Evolutionary conservation across 2,113 vertebrate genomes (phyloP).

Genomic region (Neolamprologus brichardi): DNA sequence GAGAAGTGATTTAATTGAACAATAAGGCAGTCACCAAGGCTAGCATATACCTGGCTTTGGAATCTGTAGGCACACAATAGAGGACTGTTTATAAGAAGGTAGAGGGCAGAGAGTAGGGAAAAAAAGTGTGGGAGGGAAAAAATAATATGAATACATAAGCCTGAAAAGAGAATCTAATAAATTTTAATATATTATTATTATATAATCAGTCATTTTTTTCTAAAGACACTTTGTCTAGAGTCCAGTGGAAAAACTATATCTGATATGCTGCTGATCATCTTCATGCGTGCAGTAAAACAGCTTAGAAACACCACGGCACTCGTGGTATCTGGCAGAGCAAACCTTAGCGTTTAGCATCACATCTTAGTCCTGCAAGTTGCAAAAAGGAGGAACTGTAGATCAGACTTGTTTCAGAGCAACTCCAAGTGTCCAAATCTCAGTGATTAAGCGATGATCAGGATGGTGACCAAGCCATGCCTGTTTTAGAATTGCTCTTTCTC

Average conservation of each 20-base stretch:
- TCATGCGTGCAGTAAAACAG: neutral
- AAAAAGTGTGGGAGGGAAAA: neutral
- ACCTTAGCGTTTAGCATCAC: neutral
- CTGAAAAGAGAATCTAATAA: neutral
- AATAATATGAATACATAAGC: neutral
- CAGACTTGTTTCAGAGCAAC: neutral
- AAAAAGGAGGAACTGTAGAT: neutral
- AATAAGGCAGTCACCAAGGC: slow-evolving; percentile 37
- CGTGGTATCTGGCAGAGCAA: neutral
- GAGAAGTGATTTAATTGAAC: slow-evolving; percentile 25
- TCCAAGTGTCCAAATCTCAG: neutral
- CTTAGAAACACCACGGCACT: neutral
- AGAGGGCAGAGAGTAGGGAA: neutral
- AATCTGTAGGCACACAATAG: neutral
- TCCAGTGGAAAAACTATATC: neutral
- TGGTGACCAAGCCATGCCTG: neutral
- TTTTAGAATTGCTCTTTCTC: neutral
- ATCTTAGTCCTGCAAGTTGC: neutral
- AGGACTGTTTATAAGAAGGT: neutral
- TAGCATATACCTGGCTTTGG: slow-evolving; percentile 49
- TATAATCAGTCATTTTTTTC: neutral
- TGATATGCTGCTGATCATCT: neutral
- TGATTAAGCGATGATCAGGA: neutral
- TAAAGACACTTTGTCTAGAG: neutral
- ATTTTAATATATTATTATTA: neutral